Evolutionary conservation across 2,797 vertebrate species (phyloP).

Genomic region (Brachyrhaphis roseni): DNA sequence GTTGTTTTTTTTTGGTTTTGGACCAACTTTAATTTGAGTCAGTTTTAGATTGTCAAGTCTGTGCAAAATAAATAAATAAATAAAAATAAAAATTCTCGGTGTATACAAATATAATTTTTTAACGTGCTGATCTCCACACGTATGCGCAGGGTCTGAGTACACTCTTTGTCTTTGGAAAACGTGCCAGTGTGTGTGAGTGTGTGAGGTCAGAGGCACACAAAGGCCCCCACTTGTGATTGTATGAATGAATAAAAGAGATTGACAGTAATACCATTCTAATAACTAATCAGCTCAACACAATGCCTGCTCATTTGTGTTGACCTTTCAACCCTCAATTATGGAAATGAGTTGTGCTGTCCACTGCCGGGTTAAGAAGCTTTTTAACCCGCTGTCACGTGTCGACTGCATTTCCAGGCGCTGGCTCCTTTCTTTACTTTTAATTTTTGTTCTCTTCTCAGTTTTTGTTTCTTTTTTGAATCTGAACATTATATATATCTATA

Average conservation of each 20-base stretch:
- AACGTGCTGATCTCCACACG: not conserved
- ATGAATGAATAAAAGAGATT: conserved; percentile 80
- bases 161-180: conserved; percentile 35
- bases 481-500: not conserved
- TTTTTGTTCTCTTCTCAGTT: conserved; percentile 27
- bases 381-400: conserved; percentile 70
- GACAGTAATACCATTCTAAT: conserved; percentile 85
- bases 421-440: conserved; percentile 36
- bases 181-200: conserved; percentile 28
- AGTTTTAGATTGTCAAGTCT: not conserved
- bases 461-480: conserved; percentile 10
- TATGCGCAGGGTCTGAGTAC: conserved; percentile 14
- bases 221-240: conserved; percentile 75
- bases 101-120: not conserved
- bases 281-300: conserved; percentile 84
- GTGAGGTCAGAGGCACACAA: conserved; percentile 70
- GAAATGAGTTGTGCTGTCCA: conserved; percentile 79
- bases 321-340: conserved; percentile 86
- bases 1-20: not conserved
- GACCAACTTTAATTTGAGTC: not conserved
- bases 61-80: not conserved
- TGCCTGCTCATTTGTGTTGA: conserved; percentile 81
- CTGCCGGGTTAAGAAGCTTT: conserved; percentile 77
- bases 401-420: conserved; percentile 41
- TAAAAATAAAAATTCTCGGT: not conserved